Evolutionary conservation across 1,140 invertebrate species (phyloP), one percentile per base, ranked within the genome.

Genomic region (Diorhabda elongata): DNA sequence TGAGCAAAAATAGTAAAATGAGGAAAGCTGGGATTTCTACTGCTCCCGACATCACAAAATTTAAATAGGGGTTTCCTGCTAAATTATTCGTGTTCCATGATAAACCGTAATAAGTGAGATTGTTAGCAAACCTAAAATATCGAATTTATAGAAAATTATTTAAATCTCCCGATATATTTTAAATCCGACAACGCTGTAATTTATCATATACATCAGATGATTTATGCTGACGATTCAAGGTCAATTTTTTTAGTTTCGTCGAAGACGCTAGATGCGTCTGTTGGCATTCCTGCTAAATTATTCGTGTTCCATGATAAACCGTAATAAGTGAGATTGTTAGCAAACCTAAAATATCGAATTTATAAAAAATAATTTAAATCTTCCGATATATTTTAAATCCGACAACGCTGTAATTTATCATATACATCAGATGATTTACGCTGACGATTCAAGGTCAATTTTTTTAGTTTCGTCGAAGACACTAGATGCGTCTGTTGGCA

Each of bases 241-340:
- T 26, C 26, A 26, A 26, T 26, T 26, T 26, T 26, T 1, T 26
- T 26, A 94, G 77, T 92, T 94, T 5, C 92, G 69, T 67, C 91
- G 90, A 47, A 87, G 85, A 77, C 92, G 90, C 44, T 88, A 89
- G 41, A 87, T 89, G 47, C 94, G 84, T 75, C 88, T 88, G 43
- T 87, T 89, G 2, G 90, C 89, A 75, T 91, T 45, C 89, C 90
- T 41, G 87, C 90, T 56, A 94, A 84, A 75, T 88, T 89, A 44
- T 87, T 89, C 2, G 90, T 89, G 75, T 91, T 92, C 85, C 92
- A 90, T 0, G 92, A 92, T 3, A 95, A 78, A 2, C 91, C 93
- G 74, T 94, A 94, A 79, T 94, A 94, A 4, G 92, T 88, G 58
- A 90, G 87, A 63, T 89, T 90, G 76, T 90, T 91, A 8, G 91